Base-by-base conservation (phyloP, 2,888 invertebrate species). In the Noctua fimbriata region DNA sequence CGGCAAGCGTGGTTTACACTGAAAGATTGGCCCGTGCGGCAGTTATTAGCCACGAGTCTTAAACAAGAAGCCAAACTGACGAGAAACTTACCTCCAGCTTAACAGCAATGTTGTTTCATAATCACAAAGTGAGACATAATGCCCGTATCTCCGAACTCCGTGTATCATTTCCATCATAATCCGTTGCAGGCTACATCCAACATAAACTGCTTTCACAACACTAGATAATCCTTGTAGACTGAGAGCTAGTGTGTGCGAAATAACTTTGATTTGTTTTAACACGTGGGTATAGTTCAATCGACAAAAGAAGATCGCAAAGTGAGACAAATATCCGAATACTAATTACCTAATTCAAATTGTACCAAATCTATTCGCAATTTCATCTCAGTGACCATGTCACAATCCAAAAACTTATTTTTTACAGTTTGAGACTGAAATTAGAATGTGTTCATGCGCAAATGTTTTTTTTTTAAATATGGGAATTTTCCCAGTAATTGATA, bases 161-260 rank as follows among this genome's bases (percentile, higher is more conserved):
- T 80, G 85, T 81, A 58, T 78, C 77, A 77, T 85, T 70, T 66
- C 69, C 76, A 76, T 84, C 69, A 84, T 83, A 84, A 85, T 84
- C 86, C 73, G 58, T 41, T 73, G 82, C 73, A 82, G 58, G 66
- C 65, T 55, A 79, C 69, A 73, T 36, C 70, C 24, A 65, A 78
- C 78, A 72, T 67, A 69, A 69, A 74, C 82, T 67, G 73, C 82
- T 78, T 71, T 82, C 71, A 58, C 78, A 71, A 73, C 73, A 41
- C 21, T 36, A 18, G 58, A 78, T 85, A 84, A 85, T 82, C 73
- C 85, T 36, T 58, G 3, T 52, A 80, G 80, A 32, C 24, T 1
- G 1, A 58, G 47, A 84, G 81, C 70, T 80, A 55, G 72, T 14
- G 14, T 16, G 12, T 16, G 6, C 0, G 1, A 36, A 58, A 60